Evolutionary conservation across 2,113 vertebrate species (phyloP).

Genomic region (Podocnemis expansa): DNA sequence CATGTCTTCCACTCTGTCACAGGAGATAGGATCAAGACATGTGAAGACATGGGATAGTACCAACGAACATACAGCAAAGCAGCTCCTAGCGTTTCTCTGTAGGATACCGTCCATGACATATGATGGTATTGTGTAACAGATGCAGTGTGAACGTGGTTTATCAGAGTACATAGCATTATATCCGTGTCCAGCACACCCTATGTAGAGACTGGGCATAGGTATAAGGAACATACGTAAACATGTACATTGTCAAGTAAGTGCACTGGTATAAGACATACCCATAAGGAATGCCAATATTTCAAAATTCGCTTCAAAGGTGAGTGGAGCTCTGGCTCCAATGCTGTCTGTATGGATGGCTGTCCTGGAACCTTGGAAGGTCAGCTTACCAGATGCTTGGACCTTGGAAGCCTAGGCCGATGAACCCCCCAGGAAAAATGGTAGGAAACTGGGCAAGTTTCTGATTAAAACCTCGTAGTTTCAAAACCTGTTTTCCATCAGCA

Average conservation of each 20-base stretch:
- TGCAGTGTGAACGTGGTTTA: neutral
- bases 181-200: neutral
- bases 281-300: too few species aligned
- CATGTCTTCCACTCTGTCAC: neutral
- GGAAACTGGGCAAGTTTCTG: neutral
- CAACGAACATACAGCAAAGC: neutral
- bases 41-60: neutral
- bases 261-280: too few species aligned
- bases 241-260: too few species aligned
- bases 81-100: neutral
- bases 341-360: neutral
- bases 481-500: neutral
- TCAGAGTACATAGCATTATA: neutral
- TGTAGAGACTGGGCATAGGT: neutral
- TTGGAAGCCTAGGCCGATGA: neutral
- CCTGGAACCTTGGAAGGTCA: neutral
- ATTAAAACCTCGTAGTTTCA: neutral
- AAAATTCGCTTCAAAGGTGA: neutral
- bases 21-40: neutral
- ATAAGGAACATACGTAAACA: neutral
- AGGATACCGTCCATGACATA: neutral
- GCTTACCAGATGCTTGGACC: neutral
- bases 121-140: neutral
- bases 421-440: neutral
- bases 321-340: neutral